phyloP scores from a whole-genome alignment of 2,888 invertebrate genomes.

The Brenthis ino region DNA sequence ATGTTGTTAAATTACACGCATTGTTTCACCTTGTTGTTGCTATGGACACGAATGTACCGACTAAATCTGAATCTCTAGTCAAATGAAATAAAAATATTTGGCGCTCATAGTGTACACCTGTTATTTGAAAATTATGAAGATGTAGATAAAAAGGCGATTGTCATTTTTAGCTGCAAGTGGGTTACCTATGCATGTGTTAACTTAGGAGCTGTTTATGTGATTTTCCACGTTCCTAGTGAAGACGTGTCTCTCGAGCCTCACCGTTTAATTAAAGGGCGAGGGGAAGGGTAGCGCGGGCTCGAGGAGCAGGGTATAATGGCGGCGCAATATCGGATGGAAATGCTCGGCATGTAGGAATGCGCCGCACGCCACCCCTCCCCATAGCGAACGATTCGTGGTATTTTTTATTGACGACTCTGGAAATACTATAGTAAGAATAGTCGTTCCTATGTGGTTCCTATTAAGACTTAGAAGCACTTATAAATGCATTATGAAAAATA shows the following conservation, averaged over 20 bases:
- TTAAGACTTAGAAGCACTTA: conserved; percentile 28
- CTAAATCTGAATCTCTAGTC: conserved; percentile 39
- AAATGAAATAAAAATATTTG: not conserved
- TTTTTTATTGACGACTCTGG: conserved; percentile 81
- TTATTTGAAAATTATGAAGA: too few species aligned
- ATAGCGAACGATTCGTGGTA: conserved; percentile 79
- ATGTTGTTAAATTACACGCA: conserved; percentile 72
- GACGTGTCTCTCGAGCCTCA: conserved; percentile 79
- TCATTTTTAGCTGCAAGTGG: conserved; percentile 47
- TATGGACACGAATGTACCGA: conserved; percentile 50
- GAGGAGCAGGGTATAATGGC: conserved; percentile 79
- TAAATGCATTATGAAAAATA: conserved; percentile 29
- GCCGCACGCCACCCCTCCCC: conserved; percentile 75
- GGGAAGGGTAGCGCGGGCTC: conserved; percentile 64
- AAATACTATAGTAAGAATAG: conserved; percentile 68
- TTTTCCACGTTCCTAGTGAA: conserved; percentile 73
- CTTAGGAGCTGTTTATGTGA: conserved; percentile 77
- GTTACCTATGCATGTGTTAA: conserved; percentile 55
- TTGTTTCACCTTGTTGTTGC: conserved; percentile 70
- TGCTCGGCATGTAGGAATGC: conserved; percentile 83
- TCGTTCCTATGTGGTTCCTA: conserved; percentile 49
- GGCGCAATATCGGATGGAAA: conserved; percentile 83
- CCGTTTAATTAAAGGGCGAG: conserved; percentile 82
- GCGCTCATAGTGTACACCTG: too few species aligned
- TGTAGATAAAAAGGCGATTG: not conserved